These are phyloP conservation scores for Limosa lapponica DNA, from an alignment of 2,797 vertebrate species.

Conservation along the genomic window DNA sequence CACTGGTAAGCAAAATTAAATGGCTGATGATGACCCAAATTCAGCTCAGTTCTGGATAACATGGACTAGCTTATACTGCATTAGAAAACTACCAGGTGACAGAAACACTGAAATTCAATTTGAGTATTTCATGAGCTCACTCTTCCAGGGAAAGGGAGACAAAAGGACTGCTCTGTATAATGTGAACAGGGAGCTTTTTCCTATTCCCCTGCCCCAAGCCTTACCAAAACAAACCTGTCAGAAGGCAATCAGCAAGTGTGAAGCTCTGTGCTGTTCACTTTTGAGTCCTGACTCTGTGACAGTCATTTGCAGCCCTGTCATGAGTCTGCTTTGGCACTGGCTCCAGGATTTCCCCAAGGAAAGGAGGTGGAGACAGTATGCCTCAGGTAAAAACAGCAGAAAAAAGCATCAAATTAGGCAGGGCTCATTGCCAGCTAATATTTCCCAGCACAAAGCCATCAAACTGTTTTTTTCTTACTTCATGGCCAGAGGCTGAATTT, in stretches of 20 bases:
- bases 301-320: not conserved
- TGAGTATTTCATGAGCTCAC: not conserved
- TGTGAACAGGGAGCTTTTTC: not conserved
- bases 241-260: not conserved
- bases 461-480: not conserved
- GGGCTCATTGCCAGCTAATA: not conserved
- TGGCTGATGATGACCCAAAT: not conserved
- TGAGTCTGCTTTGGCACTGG: not conserved
- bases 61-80: not conserved
- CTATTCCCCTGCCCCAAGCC: not conserved
- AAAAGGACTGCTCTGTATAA: not conserved
- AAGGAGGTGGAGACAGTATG: not conserved
- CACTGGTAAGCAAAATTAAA: slow-evolving; percentile 7
- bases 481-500: not conserved
- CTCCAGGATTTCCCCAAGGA: not conserved
- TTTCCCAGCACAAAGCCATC: not conserved
- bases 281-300: not conserved
- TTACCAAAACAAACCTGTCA: not conserved
- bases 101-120: slow-evolving; percentile 8
- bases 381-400: not conserved
- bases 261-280: not conserved
- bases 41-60: not conserved
- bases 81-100: not conserved
- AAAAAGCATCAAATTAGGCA: not conserved
- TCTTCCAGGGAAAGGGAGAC: not conserved